A percentile compares a stretch with the other conserved stretches of the same genome.
phyloP scores from a whole-genome alignment of 1,140 invertebrate species.

The Cotesia typhae region DNA sequence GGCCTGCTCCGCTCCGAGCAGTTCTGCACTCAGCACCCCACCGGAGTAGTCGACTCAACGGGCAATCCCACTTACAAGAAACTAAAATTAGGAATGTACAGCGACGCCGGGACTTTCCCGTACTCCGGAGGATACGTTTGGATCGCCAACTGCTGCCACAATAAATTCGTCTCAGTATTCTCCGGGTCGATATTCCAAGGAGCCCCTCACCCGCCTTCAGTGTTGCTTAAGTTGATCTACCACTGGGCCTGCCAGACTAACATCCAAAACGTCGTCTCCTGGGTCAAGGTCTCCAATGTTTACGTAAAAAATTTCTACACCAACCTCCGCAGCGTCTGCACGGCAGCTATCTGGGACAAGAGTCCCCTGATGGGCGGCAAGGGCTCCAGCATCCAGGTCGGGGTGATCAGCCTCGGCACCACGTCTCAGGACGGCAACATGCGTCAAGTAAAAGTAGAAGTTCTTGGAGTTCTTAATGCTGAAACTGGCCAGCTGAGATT shows the following conservation, averaged over 20 bases:
- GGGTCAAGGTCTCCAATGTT: constrained; percentile 84
- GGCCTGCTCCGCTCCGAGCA: constrained; percentile 82
- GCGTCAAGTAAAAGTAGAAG: constrained; percentile 86
- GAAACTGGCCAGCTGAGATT: constrained; percentile 77
- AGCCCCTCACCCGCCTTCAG: constrained; percentile 80
- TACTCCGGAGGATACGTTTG: constrained; percentile 89
- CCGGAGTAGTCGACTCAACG: constrained; percentile 49
- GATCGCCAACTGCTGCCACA: constrained; percentile 86
- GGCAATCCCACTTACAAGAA: constrained; percentile 58
- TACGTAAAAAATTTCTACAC: constrained; percentile 83
- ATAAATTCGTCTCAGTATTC: constrained; percentile 85
- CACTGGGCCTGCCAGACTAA: constrained; percentile 91
- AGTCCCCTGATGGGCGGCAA: constrained; percentile 75
- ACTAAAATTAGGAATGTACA: constrained; percentile 83
- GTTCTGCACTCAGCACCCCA: constrained; percentile 72
- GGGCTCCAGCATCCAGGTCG: constrained; percentile 70
- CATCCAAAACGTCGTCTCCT: constrained; percentile 85
- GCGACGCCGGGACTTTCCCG: constrained; percentile 82
- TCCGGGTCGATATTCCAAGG: constrained; percentile 87
- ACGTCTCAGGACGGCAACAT: constrained; percentile 84
- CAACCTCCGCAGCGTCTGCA: constrained; percentile 80
- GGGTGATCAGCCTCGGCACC: constrained; percentile 88
- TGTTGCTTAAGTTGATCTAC: constrained; percentile 84
- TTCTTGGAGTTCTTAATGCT: constrained; percentile 83
- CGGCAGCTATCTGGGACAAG: constrained; percentile 80